Evolutionary conservation across 1,140 invertebrate species (phyloP), one percentile per base, ranked within the genome.

Genomic region (Monomorium pharaonis): DNA sequence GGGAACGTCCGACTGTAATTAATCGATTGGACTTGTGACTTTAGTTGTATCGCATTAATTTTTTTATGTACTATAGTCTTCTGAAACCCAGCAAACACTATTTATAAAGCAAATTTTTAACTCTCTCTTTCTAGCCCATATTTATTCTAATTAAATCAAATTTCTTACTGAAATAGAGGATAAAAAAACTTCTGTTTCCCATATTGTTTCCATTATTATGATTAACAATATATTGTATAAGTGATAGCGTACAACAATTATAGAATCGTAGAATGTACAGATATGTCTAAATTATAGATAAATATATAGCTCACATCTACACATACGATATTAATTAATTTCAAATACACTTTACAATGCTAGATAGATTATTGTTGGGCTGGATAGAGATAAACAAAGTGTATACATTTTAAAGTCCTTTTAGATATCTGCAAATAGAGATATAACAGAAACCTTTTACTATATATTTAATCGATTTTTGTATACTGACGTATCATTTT

Each of bases 251-350:
- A 77, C 75, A 75, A 77, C 74, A 62, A 76, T 76, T 67, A 49
- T 80, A 80, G 62, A 80, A 69, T 80, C 21, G 65, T 80, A 80
- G 44, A 69, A 67, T 67, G 76, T 78, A 78, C 76, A 78, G 62
- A 24, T 78, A 76, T 77, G 47, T 80, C 62, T 69, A 51, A 80
- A 80, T 67, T 80, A 51, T 21, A 69, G 21, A 16, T 69, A 80
- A 80, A 80, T 67, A 80, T 80, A 69, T 51, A 58, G 70, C 70
- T 74, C 49, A 80, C 42, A 77, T 18, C 63, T 21, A 58, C 7
- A 67, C 33, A 76, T 21, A n/a, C 9, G 44, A 80, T 65, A 78
- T 80, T 69, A 67, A 69, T 80, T 69, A 67, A 80, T 51, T 80
- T 80, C 47, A 49, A 69, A 51, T 44, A 51, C 21, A 1, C 33